Evolutionary conservation across 2,888 invertebrate genomes (phyloP).

Genomic region (Globia sparganii): DNA sequence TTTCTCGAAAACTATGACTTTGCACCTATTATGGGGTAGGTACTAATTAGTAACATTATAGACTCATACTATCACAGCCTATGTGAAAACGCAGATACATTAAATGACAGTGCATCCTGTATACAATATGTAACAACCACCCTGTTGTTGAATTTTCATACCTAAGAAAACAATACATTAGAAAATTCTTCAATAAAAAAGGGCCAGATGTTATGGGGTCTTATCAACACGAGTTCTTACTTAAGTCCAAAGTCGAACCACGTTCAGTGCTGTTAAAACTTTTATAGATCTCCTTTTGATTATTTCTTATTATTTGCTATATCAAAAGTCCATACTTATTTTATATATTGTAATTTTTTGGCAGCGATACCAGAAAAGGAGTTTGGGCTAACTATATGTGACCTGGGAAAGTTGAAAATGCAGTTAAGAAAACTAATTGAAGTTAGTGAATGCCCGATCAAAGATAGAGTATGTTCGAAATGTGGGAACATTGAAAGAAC

Average conservation of each 20-base stretch:
- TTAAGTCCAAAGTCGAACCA: not conserved
- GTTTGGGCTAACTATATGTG: slow-evolving; percentile 4
- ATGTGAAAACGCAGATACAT: not conserved
- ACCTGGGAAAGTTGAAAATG: not conserved
- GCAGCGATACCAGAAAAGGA: slow-evolving; percentile 3
- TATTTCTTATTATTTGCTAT: no score
- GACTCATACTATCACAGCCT: not conserved
- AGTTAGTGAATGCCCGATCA: slow-evolving; percentile 11
- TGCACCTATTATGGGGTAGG: not conserved
- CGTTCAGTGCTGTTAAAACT: no score
- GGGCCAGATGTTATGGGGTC: not conserved
- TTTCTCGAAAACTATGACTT: no score
- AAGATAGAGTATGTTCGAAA: not conserved
- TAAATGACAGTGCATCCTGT: not conserved
- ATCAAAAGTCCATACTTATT: not conserved
- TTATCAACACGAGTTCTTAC: not conserved
- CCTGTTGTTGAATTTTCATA: not conserved
- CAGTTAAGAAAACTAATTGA: slow-evolving; percentile 29
- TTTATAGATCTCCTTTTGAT: no score
- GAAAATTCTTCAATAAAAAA: not conserved
- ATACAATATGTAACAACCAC: not conserved
- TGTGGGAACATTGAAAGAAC: slow-evolving; percentile 7
- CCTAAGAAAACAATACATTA: not conserved
- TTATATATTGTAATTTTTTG: slow-evolving; percentile 8
- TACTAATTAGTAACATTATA: not conserved